A percentile compares a stretch with the other conserved stretches of the same genome.
Evolutionary conservation across 2,113 vertebrate species (phyloP).

Genomic region (Emydura subglobosa): DNA sequence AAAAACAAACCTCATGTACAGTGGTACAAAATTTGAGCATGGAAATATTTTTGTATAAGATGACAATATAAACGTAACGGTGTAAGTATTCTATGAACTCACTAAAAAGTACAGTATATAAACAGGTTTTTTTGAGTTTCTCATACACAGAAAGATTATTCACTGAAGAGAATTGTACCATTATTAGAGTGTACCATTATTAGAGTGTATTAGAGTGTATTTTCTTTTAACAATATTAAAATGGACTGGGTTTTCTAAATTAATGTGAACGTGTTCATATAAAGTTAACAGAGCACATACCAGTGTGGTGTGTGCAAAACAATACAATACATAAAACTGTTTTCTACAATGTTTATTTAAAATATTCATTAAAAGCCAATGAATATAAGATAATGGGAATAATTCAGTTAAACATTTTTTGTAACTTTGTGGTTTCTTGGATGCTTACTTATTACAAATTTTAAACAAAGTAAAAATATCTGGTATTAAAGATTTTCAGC

Average conservation of each 20-base stretch:
- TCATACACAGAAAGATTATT: neutral
- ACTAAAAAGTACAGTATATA: neutral
- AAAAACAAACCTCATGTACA: neutral
- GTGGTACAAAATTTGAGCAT: neutral
- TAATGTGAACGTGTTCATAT: neutral
- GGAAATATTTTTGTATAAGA: neutral
- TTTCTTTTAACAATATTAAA: neutral
- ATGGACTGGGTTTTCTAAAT: fast-evolving
- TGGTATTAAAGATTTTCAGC: neutral
- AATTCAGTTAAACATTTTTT: neutral
- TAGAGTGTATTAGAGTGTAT: neutral
- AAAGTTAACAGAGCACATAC: neutral
- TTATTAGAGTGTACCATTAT: neutral
- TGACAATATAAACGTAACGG: neutral
- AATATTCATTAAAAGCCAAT: neutral
- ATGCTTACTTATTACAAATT: neutral
- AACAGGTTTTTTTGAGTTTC: neutral
- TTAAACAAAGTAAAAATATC: neutral
- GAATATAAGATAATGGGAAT: neutral
- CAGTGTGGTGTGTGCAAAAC: neutral
- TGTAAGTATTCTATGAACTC: neutral
- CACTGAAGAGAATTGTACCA: neutral
- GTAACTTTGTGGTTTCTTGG: neutral
- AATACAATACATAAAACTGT: neutral
- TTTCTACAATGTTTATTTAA: neutral